Evolutionary conservation across 2,888 invertebrate genomes (phyloP), one percentile per base, ranked within the genome.

Genomic region (Campoplex capitator): DNA sequence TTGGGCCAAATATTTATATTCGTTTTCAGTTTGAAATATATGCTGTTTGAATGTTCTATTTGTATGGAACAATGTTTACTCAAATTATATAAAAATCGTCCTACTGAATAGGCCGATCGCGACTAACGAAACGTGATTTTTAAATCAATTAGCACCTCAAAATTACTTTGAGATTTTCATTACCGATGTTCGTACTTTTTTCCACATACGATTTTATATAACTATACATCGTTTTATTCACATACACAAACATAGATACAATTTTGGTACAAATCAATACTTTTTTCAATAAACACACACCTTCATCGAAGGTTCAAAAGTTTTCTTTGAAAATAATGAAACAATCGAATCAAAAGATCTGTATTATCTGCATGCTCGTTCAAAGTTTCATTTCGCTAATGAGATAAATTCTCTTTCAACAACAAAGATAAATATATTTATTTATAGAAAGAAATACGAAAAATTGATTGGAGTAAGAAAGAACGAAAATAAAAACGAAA

Each of bases 381-480:
- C 8, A 8, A 51, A 6, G 1, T 48, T 32, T 32, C 13, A 45
- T 48, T 18, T 28, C 3, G 32, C 48, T 28, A 8, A 71, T 7
- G 51, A 71, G 2, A 32, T 32, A 71, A 71, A 75, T 45, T 28
- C 32, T 62, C 62, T 32, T 62, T 16, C 16, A 62, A 38, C 58
- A 62, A 16, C 45, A 54, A 28, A 32, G 9, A 32, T 58, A 23
- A 23, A 38, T 75, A 58, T 75, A 45, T 58, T 75, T 42, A 45
- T 45, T 75, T 58, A 35, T 13, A 42, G 23, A 45, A 75, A 42
- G n/a, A 35, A 62, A 38, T 9, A 65, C 4, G 4, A 3, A 4
- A 65, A 76, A 76, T 65, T 32, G 48, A 62, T 78, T 35, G n/a
- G 68, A 32, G 42, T 42, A 42, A 58, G n/a, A 38, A 71, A 71